Percentiles rank a stretch among this genome's conserved stretches.
phyloP scores from a whole-genome alignment of 2,113 vertebrate genomes.

The Menidia beryllina region DNA sequence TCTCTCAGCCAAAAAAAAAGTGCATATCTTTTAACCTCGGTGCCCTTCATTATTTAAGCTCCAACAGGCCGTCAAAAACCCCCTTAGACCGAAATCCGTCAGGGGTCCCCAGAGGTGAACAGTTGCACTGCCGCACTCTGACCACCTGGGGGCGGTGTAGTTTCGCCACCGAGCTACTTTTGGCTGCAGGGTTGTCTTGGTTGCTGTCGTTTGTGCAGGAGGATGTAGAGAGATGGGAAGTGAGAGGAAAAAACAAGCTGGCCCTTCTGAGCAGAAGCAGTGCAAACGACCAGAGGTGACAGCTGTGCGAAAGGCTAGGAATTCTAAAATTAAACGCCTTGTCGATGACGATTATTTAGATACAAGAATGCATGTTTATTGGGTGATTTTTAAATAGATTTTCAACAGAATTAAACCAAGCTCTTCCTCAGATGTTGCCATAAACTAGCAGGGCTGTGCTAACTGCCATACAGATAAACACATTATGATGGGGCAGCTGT shows the following conservation, averaged over 20 bases:
- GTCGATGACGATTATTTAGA: background rate
- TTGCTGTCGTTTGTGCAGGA: conserved; percentile 22
- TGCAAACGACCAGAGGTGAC: background rate
- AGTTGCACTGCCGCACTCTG: accelerated
- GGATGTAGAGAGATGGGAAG: background rate
- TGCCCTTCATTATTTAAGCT: background rate
- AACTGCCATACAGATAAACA: background rate
- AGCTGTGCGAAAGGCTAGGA: conserved; percentile 4
- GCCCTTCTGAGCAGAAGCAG: no score
- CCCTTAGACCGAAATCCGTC: background rate
- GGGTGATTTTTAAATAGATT: background rate
- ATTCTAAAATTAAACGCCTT: background rate
- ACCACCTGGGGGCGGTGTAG: conserved; percentile 56
- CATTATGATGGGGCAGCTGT: conserved; percentile 67
- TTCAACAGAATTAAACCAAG: no score
- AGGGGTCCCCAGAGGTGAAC: background rate
- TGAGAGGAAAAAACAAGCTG: background rate
- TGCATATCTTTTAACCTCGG: background rate
- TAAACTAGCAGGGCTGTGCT: background rate
- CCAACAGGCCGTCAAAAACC: conserved; percentile 1
- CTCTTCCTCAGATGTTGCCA: conserved; percentile 12
- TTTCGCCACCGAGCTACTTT: conserved; percentile 30
- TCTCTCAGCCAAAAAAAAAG: conserved; percentile 2
- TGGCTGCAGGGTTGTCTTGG: conserved; percentile 51
- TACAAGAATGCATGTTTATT: background rate